Conservation (phyloP, 2,797 vertebrate species). For the Sebastes diaconus region DNA sequence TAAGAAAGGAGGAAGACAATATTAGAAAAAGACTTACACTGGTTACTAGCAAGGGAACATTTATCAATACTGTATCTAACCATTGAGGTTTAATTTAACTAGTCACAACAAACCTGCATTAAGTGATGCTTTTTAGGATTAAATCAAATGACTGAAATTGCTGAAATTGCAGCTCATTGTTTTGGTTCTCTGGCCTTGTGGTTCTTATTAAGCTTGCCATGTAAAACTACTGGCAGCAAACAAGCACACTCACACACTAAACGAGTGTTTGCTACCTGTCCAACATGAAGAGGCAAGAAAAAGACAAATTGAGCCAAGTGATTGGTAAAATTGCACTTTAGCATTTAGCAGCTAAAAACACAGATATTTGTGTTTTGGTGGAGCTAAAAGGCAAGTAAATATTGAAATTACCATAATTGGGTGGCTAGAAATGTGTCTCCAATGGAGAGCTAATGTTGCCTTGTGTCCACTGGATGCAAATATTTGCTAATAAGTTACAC, state of each 20-base stretch:
- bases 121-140: not conserved
- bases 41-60: not conserved
- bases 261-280: not conserved
- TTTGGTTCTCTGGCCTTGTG: not conserved
- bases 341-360: not conserved
- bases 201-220: not conserved
- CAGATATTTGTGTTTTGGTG: not conserved
- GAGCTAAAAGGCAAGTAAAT: not conserved
- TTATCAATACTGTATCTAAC: not conserved
- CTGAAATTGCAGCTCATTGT: not conserved
- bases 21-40: not conserved
- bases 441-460: not conserved
- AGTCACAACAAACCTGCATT: not conserved
- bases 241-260: not conserved
- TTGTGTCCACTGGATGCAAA: not conserved
- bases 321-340: not conserved
- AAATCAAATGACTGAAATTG: not conserved
- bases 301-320: not conserved
- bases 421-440: not conserved
- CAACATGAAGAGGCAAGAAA: not conserved
- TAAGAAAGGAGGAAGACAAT: too few relatives aligned
- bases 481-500: not conserved
- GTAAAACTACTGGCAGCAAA: not conserved
- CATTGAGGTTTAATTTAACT: not conserved
- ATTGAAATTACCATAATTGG: not conserved